These are phyloP conservation scores for Desoria tigrina DNA, from an alignment of 2,888 invertebrate species.

Conservation along the genomic window DNA sequence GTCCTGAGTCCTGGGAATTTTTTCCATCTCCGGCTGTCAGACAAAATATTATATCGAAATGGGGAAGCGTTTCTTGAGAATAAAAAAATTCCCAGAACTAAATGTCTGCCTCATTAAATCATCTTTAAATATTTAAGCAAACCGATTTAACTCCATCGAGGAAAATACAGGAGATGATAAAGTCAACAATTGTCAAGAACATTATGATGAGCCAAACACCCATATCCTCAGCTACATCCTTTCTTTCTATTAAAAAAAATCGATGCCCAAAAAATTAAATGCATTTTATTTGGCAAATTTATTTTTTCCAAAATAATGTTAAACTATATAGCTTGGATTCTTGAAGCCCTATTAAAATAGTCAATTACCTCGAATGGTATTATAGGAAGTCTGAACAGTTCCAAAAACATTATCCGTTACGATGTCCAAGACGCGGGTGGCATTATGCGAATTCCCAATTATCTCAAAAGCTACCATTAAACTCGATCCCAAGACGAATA, in stretches of 20 bases:
- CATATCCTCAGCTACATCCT: constrained; percentile 43
- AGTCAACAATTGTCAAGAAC: constrained; percentile 39
- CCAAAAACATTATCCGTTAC: constrained; percentile 39
- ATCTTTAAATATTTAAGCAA: constrained; percentile 21
- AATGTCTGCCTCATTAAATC: constrained; percentile 27
- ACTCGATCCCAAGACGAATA: constrained; percentile 41
- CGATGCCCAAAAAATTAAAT: too few relatives aligned
- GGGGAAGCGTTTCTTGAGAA: too few relatives aligned
- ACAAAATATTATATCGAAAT: too few relatives aligned
- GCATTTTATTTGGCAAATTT: neutral
- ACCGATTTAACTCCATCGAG: constrained; percentile 41
- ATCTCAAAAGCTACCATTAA: constrained; percentile 40
- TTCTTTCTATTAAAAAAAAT: constrained; percentile 16
- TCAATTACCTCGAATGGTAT: constrained; percentile 20
- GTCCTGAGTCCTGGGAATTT: too few relatives aligned
- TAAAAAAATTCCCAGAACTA: constrained; percentile 22
- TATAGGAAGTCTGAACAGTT: constrained; percentile 20
- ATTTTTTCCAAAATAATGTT: constrained; percentile 6
- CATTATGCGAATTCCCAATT: constrained; percentile 30
- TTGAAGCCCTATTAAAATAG: neutral
- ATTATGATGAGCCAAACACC: constrained; percentile 42
- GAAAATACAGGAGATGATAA: constrained; percentile 42
- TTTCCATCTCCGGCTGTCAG: too few relatives aligned
- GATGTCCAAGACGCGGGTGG: constrained; percentile 35
- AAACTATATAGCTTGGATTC: constrained; percentile 1